These are phyloP conservation scores for Drosophila guanche DNA, from an alignment of 1,140 invertebrate species.

Conservation along the genomic window DNA sequence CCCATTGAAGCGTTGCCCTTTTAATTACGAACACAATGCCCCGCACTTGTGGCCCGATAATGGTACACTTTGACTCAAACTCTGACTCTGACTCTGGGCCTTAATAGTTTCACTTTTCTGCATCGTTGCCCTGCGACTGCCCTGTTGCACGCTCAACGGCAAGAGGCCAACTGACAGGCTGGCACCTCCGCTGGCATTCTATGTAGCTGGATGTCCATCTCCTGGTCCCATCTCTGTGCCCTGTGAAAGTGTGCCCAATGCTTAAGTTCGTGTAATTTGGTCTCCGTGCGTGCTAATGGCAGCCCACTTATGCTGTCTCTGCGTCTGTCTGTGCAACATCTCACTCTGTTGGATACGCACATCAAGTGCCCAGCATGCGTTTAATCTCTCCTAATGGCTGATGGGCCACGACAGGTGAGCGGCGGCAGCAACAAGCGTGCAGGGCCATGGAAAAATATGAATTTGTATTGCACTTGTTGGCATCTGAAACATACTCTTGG, in stretches of 20 bases:
- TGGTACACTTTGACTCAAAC: background rate
- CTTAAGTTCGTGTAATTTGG: slow-evolving; percentile 55
- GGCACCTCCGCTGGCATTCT: slow-evolving; percentile 60
- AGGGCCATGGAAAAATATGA: background rate
- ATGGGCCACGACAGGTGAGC: slow-evolving; percentile 8
- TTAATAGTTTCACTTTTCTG: slow-evolving; percentile 60
- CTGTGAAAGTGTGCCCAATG: slow-evolving; percentile 70
- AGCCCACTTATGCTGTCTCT: background rate
- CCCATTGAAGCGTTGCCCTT: slow-evolving; percentile 31
- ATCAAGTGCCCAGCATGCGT: background rate
- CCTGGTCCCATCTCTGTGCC: background rate
- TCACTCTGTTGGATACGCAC: background rate
- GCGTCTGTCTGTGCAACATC: background rate
- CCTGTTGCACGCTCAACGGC: slow-evolving; percentile 42
- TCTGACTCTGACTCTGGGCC: background rate
- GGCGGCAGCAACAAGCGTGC: background rate
- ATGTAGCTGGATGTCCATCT: slow-evolving; percentile 42
- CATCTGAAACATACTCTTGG: slow-evolving; percentile 21
- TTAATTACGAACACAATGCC: slow-evolving; percentile 38
- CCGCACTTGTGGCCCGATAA: background rate
- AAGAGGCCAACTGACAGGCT: slow-evolving; percentile 46
- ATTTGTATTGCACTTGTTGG: slow-evolving; percentile 20
- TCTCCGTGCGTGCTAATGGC: slow-evolving; percentile 62
- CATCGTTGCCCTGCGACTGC: slow-evolving; percentile 6
- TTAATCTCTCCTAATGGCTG: slow-evolving; percentile 16